Evolutionary conservation across 2,113 vertebrate genomes (phyloP).

Genomic region (Psittacula cyanocephala): DNA sequence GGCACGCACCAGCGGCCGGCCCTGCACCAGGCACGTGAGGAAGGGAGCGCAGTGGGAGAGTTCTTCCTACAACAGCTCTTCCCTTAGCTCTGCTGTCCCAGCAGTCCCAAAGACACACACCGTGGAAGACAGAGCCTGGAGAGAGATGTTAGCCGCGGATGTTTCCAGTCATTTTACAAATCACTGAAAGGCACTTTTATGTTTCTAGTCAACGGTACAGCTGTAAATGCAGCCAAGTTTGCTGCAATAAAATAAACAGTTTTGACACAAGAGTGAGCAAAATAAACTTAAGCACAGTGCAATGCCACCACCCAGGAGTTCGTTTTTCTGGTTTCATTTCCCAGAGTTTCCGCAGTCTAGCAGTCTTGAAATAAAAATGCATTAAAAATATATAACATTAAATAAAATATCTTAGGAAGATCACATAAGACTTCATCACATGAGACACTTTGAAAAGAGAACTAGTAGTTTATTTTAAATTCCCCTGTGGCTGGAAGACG

Average conservation of each 20-base stretch:
- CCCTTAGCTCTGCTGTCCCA: fast-evolving
- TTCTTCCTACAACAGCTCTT: background rate
- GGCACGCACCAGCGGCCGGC: background rate
- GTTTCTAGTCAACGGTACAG: background rate
- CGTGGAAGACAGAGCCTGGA: background rate
- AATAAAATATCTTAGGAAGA: background rate
- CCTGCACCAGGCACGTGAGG: background rate
- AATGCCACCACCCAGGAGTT: background rate
- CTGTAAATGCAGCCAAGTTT: background rate
- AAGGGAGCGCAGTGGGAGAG: background rate
- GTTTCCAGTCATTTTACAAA: background rate
- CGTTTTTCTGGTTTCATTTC: background rate
- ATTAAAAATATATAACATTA: background rate
- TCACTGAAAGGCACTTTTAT: background rate
- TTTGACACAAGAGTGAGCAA: conserved; percentile 5
- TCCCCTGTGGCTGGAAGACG: background rate
- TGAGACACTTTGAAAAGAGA: background rate
- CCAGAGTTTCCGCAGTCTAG: background rate
- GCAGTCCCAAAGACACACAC: background rate
- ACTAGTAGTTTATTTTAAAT: background rate
- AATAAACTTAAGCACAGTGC: background rate
- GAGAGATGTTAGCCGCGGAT: background rate
- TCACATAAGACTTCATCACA: background rate
- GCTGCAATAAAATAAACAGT: background rate
- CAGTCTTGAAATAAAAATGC: background rate